These are phyloP conservation scores for Salvelinus namaycush DNA, from an alignment of 2,113 vertebrate genomes.

Conservation along the genomic window DNA sequence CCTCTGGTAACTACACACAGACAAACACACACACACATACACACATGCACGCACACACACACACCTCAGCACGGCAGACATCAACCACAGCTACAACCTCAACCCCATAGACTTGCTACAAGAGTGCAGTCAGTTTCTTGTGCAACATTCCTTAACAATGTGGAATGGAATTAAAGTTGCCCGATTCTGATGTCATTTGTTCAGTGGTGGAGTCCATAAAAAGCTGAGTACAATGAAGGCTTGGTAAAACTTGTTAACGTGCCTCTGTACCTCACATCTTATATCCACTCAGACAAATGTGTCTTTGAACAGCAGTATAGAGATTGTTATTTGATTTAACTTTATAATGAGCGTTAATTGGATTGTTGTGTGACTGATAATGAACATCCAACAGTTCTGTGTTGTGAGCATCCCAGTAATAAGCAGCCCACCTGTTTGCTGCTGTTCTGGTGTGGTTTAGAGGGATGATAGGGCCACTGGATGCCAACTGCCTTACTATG, in stretches of 20 bases:
- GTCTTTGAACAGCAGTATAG: conserved; percentile 29
- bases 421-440: conserved; percentile 58
- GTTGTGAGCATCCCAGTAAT: conserved; percentile 43
- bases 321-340: conserved; percentile 64
- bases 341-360: conserved; percentile 60
- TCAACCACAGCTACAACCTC: background rate
- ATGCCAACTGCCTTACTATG: too few species aligned
- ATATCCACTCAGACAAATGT: conserved; percentile 34
- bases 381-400: background rate
- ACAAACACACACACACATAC: background rate
- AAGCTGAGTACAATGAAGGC: background rate
- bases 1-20: conserved; percentile 75
- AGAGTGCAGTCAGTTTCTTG: too few species aligned
- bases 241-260: conserved; percentile 16
- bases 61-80: too few species aligned
- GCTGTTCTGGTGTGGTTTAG: conserved; percentile 24
- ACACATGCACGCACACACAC: background rate
- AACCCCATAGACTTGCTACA: too few species aligned
- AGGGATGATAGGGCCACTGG: conserved; percentile 31
- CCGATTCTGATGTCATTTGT: too few species aligned
- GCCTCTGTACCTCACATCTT: conserved; percentile 23
- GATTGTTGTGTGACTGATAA: background rate
- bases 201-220: too few species aligned
- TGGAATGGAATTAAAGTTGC: too few species aligned
- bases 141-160: too few species aligned